Percentiles rank a stretch among this genome's conserved stretches.
Conservation (phyloP, 2,888 invertebrate genomes). For the Rhyacophila evoluta region DNA sequence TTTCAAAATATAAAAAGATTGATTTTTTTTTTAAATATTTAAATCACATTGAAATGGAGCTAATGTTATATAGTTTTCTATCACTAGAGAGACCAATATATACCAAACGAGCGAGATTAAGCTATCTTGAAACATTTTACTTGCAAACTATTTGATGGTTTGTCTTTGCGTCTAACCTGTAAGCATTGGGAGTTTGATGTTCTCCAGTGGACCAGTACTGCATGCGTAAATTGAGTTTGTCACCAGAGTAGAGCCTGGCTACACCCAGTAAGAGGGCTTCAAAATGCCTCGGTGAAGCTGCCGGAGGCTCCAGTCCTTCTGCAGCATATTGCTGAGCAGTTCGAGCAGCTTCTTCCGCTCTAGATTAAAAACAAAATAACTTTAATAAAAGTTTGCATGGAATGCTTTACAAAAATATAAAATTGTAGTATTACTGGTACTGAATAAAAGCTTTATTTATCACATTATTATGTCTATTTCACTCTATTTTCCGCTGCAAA, state of each 20-base stretch:
- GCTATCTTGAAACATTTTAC: too few species aligned
- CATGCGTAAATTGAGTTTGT: slow-evolving; percentile 79
- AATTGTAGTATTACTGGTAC: too few species aligned
- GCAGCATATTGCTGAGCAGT: slow-evolving; percentile 80
- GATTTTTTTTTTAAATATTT: too few species aligned
- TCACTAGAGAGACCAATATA: neutral
- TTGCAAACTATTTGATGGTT: too few species aligned
- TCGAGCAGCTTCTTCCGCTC: slow-evolving; percentile 91
- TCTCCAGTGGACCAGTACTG: slow-evolving; percentile 86
- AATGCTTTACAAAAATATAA: too few species aligned
- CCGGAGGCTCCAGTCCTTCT: slow-evolving; percentile 83
- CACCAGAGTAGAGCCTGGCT: slow-evolving; percentile 81
- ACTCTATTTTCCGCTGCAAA: too few species aligned
- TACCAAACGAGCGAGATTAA: neutral
- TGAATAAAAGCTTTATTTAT: too few species aligned
- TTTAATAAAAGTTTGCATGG: too few species aligned
- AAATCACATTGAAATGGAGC: too few species aligned
- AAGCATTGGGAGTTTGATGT: slow-evolving; percentile 62
- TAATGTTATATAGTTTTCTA: too few species aligned
- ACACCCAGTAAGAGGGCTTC: slow-evolving; percentile 86
- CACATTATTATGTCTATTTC: too few species aligned
- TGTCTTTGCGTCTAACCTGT: slow-evolving; percentile 57
- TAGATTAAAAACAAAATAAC: slow-evolving; percentile 55
- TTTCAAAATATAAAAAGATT: too few species aligned
- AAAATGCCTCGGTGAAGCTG: slow-evolving; percentile 76